Evolutionary conservation across 1,140 invertebrate genomes (phyloP).

Genomic region (Heliconius eleuchia): DNA sequence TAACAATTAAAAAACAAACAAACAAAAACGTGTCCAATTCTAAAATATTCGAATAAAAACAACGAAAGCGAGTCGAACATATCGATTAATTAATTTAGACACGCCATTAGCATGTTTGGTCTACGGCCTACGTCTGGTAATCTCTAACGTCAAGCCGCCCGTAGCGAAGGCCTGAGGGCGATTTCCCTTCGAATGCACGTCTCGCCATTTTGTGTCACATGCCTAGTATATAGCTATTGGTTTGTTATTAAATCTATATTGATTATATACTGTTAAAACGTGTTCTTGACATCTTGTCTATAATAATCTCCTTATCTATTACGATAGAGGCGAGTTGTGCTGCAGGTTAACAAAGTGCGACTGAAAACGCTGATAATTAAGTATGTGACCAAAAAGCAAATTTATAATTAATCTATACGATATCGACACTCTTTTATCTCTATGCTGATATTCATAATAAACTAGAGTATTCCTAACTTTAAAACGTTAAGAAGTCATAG

Average conservation of each 20-base stretch:
- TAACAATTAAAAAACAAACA: too few relatives aligned
- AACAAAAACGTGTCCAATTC: too few relatives aligned
- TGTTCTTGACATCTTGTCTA: neutral
- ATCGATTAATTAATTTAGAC: neutral
- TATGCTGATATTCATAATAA: too few relatives aligned
- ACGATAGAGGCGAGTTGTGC: too few relatives aligned
- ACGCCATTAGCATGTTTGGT: neutral
- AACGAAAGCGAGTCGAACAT: too few relatives aligned
- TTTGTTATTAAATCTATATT: neutral
- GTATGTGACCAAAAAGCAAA: too few relatives aligned
- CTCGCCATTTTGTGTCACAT: neutral
- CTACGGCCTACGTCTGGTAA: neutral
- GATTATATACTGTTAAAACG: neutral
- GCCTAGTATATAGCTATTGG: neutral
- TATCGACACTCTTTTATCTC: too few relatives aligned
- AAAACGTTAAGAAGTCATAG: neutral
- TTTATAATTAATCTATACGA: too few relatives aligned
- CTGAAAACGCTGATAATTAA: too few relatives aligned
- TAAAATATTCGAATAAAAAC: too few relatives aligned
- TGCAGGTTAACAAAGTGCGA: too few relatives aligned
- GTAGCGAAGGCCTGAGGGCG: neutral
- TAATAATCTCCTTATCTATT: neutral
- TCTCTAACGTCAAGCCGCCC: neutral
- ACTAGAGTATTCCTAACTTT: neutral
- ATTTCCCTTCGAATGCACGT: neutral